A percentile compares a stretch with the other conserved stretches of the same genome.
Conservation (phyloP, 2,888 invertebrate species). For the Volucella zonaria region DNA sequence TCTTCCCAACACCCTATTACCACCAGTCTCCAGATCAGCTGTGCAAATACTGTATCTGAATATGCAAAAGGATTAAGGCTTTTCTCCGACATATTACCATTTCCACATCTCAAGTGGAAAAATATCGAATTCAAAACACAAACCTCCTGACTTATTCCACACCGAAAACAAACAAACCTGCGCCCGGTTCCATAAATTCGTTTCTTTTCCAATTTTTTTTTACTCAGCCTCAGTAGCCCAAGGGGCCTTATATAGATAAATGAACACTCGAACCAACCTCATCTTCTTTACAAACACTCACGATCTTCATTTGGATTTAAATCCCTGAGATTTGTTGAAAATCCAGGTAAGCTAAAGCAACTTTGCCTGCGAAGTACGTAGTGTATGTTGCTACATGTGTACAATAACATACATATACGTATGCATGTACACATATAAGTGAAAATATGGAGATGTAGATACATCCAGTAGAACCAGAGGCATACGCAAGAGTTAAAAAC, state of each 20-base stretch:
- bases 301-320: slow-evolving; percentile 65
- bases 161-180: too few species aligned
- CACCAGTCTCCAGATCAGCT: too few species aligned
- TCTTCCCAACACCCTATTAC: too few species aligned
- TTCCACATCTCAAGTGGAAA: too few species aligned
- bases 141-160: too few species aligned
- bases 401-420: background rate
- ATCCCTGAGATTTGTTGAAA: slow-evolving; percentile 57
- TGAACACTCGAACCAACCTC: background rate
- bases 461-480: background rate
- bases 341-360: slow-evolving; percentile 46
- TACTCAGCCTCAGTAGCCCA: slow-evolving; percentile 12
- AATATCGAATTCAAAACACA: too few species aligned
- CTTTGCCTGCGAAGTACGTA: background rate
- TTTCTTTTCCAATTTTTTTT: too few species aligned
- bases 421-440: background rate
- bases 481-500: slow-evolving; percentile 36
- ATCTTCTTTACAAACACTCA: slow-evolving; percentile 45
- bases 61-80: too few species aligned
- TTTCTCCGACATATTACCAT: too few species aligned
- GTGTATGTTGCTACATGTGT: background rate
- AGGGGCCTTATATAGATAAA: slow-evolving; percentile 21
- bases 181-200: too few species aligned
- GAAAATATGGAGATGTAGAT: too few species aligned
- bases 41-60: too few species aligned